phyloP scores from a whole-genome alignment of 2,888 invertebrate genomes.

The Hylaea fasciaria region DNA sequence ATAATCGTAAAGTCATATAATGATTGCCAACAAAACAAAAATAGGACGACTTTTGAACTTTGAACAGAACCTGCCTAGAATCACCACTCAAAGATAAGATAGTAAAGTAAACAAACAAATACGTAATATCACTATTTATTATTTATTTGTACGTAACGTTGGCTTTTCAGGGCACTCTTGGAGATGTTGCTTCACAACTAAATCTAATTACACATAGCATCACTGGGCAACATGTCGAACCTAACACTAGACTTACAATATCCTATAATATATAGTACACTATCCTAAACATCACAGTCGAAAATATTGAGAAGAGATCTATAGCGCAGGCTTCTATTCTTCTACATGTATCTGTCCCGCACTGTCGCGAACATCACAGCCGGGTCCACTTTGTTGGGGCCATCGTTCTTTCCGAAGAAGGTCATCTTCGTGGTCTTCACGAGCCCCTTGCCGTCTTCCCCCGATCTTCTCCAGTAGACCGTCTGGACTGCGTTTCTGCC shows the following conservation, averaged over 20 bases:
- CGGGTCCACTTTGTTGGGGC: constrained; percentile 72
- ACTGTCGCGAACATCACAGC: constrained; percentile 78
- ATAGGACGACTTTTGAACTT: neutral
- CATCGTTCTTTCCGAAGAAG: constrained; percentile 83
- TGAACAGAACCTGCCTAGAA: neutral
- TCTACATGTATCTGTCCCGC: constrained; percentile 72
- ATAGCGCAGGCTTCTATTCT: neutral
- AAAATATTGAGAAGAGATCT: constrained; percentile 11
- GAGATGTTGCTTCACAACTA: constrained; percentile 1
- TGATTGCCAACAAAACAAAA: no score
- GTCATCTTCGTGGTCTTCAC: constrained; percentile 84
- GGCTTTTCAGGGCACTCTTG: constrained; percentile 13
- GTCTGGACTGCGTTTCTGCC: constrained; percentile 91
- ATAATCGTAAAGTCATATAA: no score
- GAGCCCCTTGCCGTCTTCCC: constrained; percentile 77
- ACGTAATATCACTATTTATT: constrained; percentile 6
- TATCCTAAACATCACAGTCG: constrained; percentile 55
- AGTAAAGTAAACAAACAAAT: constrained; percentile 3
- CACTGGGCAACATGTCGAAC: constrained; percentile 20
- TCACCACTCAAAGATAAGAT: neutral
- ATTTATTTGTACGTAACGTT: constrained; percentile 28
- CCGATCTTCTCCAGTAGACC: constrained; percentile 89
- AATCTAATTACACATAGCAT: constrained; percentile 1
- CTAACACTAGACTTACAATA: constrained; percentile 22
- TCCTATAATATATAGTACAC: no score